Evolutionary conservation across 2,113 vertebrate genomes (phyloP).

Genomic region (Corythaeola cristata): DNA sequence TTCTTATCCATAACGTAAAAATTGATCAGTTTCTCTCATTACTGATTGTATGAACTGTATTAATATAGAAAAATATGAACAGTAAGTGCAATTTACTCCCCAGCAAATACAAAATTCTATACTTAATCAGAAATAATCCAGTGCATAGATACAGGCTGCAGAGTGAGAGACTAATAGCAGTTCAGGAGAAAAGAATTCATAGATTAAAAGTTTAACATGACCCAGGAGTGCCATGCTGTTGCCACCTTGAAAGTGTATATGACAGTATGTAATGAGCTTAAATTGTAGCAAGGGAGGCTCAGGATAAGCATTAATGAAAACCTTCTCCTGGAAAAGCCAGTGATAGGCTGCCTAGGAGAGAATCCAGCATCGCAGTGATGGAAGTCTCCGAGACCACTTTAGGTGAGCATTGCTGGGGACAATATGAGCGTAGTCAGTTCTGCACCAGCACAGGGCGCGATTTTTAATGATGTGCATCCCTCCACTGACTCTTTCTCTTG

Average conservation of each 20-base stretch:
- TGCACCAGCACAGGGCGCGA: not conserved
- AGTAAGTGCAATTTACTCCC: not conserved
- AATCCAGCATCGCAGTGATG: not conserved
- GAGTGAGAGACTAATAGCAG: not conserved
- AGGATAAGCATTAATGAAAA: not conserved
- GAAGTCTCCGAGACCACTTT: not conserved
- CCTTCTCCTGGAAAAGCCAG: not conserved
- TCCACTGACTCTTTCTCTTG: not conserved
- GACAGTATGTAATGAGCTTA: not conserved
- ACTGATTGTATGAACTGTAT: not conserved
- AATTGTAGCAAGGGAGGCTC: not conserved
- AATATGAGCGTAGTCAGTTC: fast-evolving
- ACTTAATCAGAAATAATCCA: not conserved
- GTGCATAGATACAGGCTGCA: not conserved
- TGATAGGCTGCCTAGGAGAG: not conserved
- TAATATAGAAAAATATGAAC: not conserved
- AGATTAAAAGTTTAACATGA: not conserved
- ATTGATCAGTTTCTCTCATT: not conserved
- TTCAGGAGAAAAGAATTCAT: not conserved
- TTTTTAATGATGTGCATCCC: not conserved
- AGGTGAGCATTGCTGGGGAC: not conserved
- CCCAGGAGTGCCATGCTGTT: not conserved
- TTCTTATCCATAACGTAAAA: not conserved
- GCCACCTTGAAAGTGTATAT: not conserved
- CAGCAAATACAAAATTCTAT: not conserved